Evolutionary conservation across 2,797 vertebrate species (phyloP), one percentile per base, ranked within the genome.

Genomic region (Parauchenoglanis ngamensis): DNA sequence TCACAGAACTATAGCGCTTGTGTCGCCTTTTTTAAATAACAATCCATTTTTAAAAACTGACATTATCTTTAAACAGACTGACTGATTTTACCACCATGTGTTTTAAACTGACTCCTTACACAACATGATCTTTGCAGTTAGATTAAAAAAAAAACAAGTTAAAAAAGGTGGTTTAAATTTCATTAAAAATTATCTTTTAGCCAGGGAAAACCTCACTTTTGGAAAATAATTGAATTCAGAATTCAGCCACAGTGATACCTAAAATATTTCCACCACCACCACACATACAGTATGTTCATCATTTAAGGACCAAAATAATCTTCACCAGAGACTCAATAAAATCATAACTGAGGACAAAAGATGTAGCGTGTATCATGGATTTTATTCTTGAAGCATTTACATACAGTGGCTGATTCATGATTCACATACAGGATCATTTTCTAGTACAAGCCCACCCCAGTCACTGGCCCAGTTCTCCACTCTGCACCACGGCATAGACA

Each of bases 361-460:
- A 70, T 75, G 85, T 87, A 92, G 91, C 93, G 93, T 93, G 92
- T 94, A 95, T 92, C 92, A 94, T 86, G 80, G 93, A 93, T 91
- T 95, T 78, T 95, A 95, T 96, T 96, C 92, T 87, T 67, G 83
- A 94, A 91, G 92, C 92, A 92, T 94, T 93, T 93, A 94, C 94
- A 93, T 95, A 96, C 95, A 96, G 92, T 92, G 91, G 92, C 93
- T 94, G 90, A 94, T 91, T 94, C 91, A 95, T 93, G 91, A 94
- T 93, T 94, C 93, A 93, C 89, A 94, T 94, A 95, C 95, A 96
- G 92, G 93, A 92, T 89, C 90, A 88, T 92, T 93, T 89, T 92
- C 92, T 91, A 87, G 61, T 83, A 84, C 65, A 83, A 88, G 79
- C 84, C 77, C 81, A 59, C 63, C 56, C 84, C 59, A 59, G 25